Base-by-base conservation (phyloP, 92 coral and sea anemone species). In the Zoanthus solanderi region DNA sequence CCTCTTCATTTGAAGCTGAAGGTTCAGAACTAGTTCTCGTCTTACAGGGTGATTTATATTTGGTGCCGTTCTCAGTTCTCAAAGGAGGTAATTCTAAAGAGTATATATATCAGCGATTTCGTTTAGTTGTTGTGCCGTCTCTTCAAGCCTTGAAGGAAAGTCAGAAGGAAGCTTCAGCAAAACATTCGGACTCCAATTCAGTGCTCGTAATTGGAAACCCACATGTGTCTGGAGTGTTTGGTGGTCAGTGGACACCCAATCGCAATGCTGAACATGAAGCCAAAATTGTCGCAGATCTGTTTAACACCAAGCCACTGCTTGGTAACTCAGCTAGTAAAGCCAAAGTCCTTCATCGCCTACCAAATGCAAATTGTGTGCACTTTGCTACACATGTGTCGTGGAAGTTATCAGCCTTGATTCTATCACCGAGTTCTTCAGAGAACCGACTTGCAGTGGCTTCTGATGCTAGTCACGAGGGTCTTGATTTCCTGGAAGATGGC, bases 381-480 rank as follows among this genome's bases (percentile, higher is more conserved):
- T 97, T 97, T 89, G 99, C 99, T 15, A 95, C 99, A 16, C 98
- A 97, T 80, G 98, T 96, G 16, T 97, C 98, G 15, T 97, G 99
- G 99, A 97, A 97, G 83, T 94, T 95, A 8, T 95, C 99, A 6
- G 98, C 99, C 30, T 81, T 97, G 84, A 93, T 97, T 73, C 95
- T 97, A 57, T 91, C 98, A 0, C 94, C 99, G 13, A 92, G 68
- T 53, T 89, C 93, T 42, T 81, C 91, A 47, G 98, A 89, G 6
- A 89, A 91, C 88, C 89, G 84, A 34, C 50, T 90, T 32, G 85
- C 79, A 15, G 30, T 89, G 52, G 79, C 94, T 7, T 85, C 90
- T 48, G 93, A 90, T 32, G 84, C 90, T 57, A 89, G 86, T 32
- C 78, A 92, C 83, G 93, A 90, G 60, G 94, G 95, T 65, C 91